Evolutionary conservation across 2,888 invertebrate species (phyloP), one percentile per base, ranked within the genome.

Genomic region (Macrosoma leucophasiata): DNA sequence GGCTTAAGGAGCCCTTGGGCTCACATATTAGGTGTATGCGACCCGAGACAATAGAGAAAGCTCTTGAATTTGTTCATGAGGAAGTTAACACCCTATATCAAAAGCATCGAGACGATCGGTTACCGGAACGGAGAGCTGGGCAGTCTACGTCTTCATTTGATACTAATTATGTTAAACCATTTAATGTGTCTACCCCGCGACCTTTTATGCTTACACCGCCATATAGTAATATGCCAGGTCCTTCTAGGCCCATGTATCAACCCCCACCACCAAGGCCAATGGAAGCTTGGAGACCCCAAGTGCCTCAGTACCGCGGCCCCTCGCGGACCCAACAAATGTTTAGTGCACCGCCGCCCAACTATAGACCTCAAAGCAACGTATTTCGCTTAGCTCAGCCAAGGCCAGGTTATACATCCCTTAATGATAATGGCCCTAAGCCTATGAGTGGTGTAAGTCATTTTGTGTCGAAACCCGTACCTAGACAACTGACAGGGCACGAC

Each of bases 321-420:
- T 26, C 36, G 1, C 33, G 42, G 1, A 48, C 49, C 2, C 45
- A 45, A 12, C 46, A 51, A 22, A 43, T 48, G 28, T 48, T 48
- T 14, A 4, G 35, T 3, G 38, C 41, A 0, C 34, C 24, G 1
- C 39, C 38, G 2, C 41, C 48, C 15, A 48, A 38, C 25, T 40
- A 48, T 18, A 36, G 14, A 6, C 33, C 30, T 0, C 35, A 36
- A 7, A 36, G 21, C 19, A 35, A 39, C 2, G 29, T 19, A 0
- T 46, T 46, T 39, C 37, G 26, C 25, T 8, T 38, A 25, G 13
- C 21, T 15, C 19, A 31, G 8, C 7, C 23, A 18, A 5, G 22
- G n/a, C n/a, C n/a, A n/a, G n/a, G n/a, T 11, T 11, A 32, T 19
- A 7, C 19, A 14, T 20, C 30, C 4, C 10, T 6, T 7, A 14